These are phyloP conservation scores for Lasiurus borealis DNA, from an alignment of 2,113 vertebrate genomes.

Conservation along the genomic window DNA sequence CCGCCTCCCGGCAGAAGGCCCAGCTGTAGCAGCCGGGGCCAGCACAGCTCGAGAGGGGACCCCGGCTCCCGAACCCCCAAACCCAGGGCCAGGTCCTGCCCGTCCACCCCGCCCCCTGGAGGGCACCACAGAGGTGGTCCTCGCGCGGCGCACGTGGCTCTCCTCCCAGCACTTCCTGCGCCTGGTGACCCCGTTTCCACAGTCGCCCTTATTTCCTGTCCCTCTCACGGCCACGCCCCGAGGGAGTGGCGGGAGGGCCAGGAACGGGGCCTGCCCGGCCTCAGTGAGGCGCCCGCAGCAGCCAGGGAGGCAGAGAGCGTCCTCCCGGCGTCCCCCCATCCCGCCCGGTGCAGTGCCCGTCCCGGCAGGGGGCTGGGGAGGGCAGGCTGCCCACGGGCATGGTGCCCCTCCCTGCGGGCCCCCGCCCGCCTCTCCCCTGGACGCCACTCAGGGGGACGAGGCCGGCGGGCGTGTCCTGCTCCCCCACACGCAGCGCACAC, in stretches of 20 bases:
- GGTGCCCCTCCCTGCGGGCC: too few relatives aligned
- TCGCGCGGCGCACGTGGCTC: fast-evolving
- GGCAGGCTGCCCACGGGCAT: not conserved
- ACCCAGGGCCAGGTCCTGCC: too few relatives aligned
- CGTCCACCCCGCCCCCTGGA: too few relatives aligned
- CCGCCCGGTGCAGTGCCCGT: too few relatives aligned
- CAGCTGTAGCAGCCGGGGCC: too few relatives aligned
- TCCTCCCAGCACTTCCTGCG: not conserved
- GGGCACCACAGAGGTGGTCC: too few relatives aligned
- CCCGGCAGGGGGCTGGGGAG: too few relatives aligned
- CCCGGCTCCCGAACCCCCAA: too few relatives aligned
- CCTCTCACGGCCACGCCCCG: fast-evolving
- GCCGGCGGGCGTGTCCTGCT: too few relatives aligned
- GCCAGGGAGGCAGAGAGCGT: too few relatives aligned
- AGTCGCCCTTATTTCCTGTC: not conserved
- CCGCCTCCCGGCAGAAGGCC: too few relatives aligned
- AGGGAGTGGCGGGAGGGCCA: not conserved
- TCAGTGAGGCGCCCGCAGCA: not conserved
- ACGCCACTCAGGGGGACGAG: not conserved
- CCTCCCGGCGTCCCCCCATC: not conserved
- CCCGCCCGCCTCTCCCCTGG: fast-evolving
- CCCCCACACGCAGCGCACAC: not conserved
- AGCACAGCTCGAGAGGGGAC: too few relatives aligned
- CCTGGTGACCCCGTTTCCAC: not conserved
- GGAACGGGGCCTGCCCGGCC: not conserved